Conservation (phyloP, 1,140 invertebrate genomes). For the Ladona fulva region DNA sequence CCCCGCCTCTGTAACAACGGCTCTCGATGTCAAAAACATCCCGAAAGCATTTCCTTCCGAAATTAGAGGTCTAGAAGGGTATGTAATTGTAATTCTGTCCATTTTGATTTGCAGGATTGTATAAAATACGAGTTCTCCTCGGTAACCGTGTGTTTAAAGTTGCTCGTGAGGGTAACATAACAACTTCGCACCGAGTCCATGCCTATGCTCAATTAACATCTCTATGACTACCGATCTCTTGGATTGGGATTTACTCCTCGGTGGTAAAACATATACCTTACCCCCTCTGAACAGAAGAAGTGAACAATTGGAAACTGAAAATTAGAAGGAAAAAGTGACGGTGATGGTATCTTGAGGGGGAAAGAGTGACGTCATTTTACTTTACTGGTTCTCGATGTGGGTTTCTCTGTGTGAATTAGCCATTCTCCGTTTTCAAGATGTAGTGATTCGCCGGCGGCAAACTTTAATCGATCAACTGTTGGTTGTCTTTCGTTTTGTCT, state of each 20-base stretch:
- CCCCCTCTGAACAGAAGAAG: background rate
- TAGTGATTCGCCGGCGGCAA: background rate
- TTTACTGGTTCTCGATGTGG: background rate
- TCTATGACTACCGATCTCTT: background rate
- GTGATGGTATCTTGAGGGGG: background rate
- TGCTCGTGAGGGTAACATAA: too few relatives aligned
- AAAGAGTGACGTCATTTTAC: background rate
- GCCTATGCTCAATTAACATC: slow-evolving; percentile 7
- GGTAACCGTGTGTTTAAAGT: too few relatives aligned
- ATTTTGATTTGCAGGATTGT: too few relatives aligned
- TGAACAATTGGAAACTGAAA: background rate
- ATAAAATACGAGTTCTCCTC: too few relatives aligned
- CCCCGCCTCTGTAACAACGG: too few relatives aligned
- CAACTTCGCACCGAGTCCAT: background rate
- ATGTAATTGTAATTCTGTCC: too few relatives aligned
- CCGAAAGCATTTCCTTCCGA: too few relatives aligned
- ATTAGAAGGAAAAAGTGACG: background rate
- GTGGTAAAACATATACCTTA: background rate
- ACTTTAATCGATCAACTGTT: background rate
- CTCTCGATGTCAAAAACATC: too few relatives aligned
- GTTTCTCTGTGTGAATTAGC: background rate
- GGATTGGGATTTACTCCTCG: background rate
- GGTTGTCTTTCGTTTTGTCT: background rate
- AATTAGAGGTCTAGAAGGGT: too few relatives aligned
- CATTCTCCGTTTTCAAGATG: background rate